Conservation (phyloP, 2,888 invertebrate species). For the Tridacna crocea region DNA sequence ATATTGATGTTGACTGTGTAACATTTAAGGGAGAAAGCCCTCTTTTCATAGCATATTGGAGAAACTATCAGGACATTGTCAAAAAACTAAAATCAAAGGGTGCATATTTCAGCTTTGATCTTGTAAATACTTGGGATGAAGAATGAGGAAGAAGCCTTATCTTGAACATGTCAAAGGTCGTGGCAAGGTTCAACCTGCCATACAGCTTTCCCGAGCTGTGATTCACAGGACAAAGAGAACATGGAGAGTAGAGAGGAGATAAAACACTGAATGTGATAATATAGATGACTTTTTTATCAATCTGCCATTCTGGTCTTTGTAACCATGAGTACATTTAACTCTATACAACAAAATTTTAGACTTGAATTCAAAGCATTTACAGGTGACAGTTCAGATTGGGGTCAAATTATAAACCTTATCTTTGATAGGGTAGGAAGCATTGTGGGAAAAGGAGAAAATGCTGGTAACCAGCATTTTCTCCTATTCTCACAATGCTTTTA, state of each 20-base stretch:
- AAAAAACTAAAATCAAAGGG: conserved; percentile 49
- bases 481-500: too few relatives aligned
- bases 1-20: conserved; percentile 60
- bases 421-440: too few relatives aligned
- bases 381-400: too few relatives aligned
- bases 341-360: too few relatives aligned
- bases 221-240: background rate
- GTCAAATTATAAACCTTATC: too few relatives aligned
- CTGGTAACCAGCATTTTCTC: too few relatives aligned
- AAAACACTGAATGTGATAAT: background rate
- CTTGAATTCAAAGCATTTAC: too few relatives aligned
- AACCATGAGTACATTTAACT: too few relatives aligned
- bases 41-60: conserved; percentile 56
- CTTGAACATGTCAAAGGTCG: background rate
- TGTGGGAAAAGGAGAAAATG: too few relatives aligned
- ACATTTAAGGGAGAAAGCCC: conserved; percentile 66
- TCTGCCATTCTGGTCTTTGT: too few relatives aligned
- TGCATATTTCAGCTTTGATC: conserved; percentile 52
- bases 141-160: conserved; percentile 20
- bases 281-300: background rate
- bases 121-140: conserved; percentile 48
- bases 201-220: background rate
- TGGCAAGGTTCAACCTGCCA: background rate
- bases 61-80: conserved; percentile 58
- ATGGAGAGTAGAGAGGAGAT: background rate